Conservation (phyloP, 1,140 invertebrate genomes). For the Coboldia fuscipes region DNA sequence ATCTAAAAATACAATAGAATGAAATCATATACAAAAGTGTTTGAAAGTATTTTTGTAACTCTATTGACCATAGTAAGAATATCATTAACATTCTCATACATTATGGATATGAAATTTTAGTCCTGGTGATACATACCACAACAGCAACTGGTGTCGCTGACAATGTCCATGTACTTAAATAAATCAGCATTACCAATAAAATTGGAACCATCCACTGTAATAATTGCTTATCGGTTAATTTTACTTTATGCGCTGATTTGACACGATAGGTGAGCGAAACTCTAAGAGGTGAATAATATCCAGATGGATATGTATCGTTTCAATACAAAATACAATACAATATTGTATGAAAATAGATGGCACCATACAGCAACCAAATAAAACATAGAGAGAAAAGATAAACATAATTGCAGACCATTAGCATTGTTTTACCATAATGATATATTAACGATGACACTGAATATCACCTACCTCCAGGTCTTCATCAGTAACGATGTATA, state of each 20-base stretch:
- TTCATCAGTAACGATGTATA: slow-evolving; percentile 82
- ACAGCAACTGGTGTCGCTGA: slow-evolving; percentile 56
- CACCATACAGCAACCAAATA: too few relatives aligned
- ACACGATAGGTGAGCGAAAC: slow-evolving; percentile 87
- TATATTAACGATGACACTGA: background rate
- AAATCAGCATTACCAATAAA: slow-evolving; percentile 67
- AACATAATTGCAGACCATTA: too few relatives aligned
- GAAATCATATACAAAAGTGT: too few relatives aligned
- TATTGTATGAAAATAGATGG: slow-evolving; percentile 1
- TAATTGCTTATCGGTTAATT: slow-evolving; percentile 74
- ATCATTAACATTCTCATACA: too few relatives aligned
- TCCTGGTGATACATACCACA: slow-evolving; percentile 27
- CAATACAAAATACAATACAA: slow-evolving; percentile 2
- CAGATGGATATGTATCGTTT: background rate
- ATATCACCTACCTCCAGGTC: slow-evolving; percentile 53
- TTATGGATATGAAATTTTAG: background rate
- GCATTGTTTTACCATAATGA: too few relatives aligned
- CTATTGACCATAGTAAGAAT: too few relatives aligned
- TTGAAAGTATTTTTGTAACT: too few relatives aligned
- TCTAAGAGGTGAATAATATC: slow-evolving; percentile 24
- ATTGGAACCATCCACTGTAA: slow-evolving; percentile 83
- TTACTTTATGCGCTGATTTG: slow-evolving; percentile 79
- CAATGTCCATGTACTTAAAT: slow-evolving; percentile 73
- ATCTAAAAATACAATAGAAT: slow-evolving; percentile 25
- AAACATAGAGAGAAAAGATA: too few relatives aligned